phyloP scores from a whole-genome alignment of 2,888 invertebrate species.

The Druceiella hillmani region DNA sequence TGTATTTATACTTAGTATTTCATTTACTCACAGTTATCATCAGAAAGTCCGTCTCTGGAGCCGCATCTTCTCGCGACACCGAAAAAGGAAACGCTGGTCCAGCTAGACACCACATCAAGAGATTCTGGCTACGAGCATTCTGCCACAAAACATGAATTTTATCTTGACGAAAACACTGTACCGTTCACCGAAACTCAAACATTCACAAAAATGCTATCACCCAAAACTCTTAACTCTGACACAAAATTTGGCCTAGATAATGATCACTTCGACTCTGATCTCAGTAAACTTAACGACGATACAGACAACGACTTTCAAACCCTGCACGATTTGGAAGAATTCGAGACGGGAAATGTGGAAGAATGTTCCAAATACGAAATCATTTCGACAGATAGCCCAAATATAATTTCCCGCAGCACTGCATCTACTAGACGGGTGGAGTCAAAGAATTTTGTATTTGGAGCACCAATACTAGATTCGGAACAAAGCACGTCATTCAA shows the following conservation, averaged over 20 bases:
- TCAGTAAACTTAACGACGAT: slow-evolving; percentile 13
- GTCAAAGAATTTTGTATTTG: slow-evolving; percentile 39
- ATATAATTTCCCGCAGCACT: slow-evolving; percentile 42
- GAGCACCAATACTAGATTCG: slow-evolving; percentile 38
- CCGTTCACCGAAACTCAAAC: slow-evolving; percentile 1
- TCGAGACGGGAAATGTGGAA: slow-evolving; percentile 40
- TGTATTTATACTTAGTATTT: too few relatives aligned
- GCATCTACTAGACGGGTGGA: slow-evolving; percentile 34
- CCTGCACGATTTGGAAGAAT: slow-evolving; percentile 44
- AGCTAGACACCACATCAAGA: too few relatives aligned
- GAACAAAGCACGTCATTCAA: slow-evolving; percentile 45
- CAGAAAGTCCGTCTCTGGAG: slow-evolving; percentile 7
- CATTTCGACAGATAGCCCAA: slow-evolving; percentile 46
- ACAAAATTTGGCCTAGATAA: slow-evolving; percentile 12
- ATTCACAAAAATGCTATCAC: too few relatives aligned
- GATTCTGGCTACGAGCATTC: slow-evolving; percentile 7
- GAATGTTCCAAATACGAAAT: slow-evolving; percentile 47
- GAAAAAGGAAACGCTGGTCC: too few relatives aligned
- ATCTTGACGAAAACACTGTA: not conserved
- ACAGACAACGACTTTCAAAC: slow-evolving; percentile 37
- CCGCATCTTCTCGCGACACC: too few relatives aligned
- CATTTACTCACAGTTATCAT: slow-evolving; percentile 12
- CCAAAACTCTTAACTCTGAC: too few relatives aligned
- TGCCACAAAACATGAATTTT: not conserved
- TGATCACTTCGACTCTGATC: slow-evolving; percentile 15